Conservation (phyloP, 2,888 invertebrate species). For the Drosophila dives region DNA sequence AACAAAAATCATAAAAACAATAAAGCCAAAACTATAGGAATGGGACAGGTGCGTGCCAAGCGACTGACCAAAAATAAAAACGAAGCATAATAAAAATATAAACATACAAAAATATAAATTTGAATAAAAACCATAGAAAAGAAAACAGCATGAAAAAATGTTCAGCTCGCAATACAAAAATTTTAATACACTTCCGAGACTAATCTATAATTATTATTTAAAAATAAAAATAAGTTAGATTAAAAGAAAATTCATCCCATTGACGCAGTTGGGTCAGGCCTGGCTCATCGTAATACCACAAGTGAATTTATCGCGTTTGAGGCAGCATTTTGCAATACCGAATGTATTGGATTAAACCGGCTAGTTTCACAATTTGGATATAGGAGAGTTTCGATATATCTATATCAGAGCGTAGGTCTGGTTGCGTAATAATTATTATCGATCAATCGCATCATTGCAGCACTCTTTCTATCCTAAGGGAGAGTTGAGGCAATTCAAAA, state of each 20-base stretch:
- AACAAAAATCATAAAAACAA: neutral
- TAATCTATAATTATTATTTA: neutral
- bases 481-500: too few relatives aligned
- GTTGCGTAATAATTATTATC: neutral
- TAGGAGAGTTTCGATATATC: neutral
- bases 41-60: slow-evolving; percentile 23
- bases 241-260: neutral
- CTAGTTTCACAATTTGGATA: neutral
- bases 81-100: neutral
- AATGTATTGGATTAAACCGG: neutral
- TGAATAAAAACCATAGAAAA: neutral
- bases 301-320: neutral
- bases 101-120: neutral
- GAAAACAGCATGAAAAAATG: neutral
- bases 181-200: neutral
- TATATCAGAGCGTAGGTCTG: neutral
- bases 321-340: neutral
- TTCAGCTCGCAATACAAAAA: neutral
- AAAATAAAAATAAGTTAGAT: neutral
- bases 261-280: neutral
- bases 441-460: neutral
- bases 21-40: neutral
- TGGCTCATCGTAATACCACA: neutral
- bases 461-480: neutral
- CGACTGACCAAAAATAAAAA: slow-evolving; percentile 26